phyloP scores from a whole-genome alignment of 2,113 vertebrate species.

The Atrichornis clamosus region DNA sequence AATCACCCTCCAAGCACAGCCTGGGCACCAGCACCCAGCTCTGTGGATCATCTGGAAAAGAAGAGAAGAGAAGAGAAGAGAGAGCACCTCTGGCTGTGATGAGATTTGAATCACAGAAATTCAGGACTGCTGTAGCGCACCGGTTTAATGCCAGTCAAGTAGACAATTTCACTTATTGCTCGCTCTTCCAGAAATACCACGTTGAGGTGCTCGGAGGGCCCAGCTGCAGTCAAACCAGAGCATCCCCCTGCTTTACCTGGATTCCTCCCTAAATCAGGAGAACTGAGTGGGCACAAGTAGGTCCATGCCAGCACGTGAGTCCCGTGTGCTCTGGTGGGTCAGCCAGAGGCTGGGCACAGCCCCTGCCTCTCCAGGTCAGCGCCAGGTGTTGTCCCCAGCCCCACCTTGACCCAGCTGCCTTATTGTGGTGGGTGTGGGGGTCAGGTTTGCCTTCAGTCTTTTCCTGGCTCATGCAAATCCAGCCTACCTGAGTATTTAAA shows the following conservation, averaged over 20 bases:
- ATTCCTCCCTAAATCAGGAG: neutral
- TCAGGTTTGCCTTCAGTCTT: neutral
- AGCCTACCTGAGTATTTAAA: neutral
- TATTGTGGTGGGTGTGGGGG: neutral
- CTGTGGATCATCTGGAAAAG: neutral
- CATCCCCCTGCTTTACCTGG: neutral
- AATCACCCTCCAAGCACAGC: neutral
- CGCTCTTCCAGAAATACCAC: neutral
- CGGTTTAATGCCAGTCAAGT: neutral
- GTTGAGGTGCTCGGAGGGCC: neutral
- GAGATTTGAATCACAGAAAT: neutral
- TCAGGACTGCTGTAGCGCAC: neutral
- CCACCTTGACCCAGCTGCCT: neutral
- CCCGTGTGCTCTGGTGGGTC: rapidly evolving
- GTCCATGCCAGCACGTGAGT: rapidly evolving
- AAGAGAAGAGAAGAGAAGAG: neutral
- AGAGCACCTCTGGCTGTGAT: neutral
- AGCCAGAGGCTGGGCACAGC: rapidly evolving
- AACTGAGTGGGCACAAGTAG: neutral
- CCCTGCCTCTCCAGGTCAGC: rapidly evolving
- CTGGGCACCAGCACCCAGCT: neutral
- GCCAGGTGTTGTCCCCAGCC: neutral
- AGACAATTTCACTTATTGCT: neutral
- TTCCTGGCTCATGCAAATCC: neutral
- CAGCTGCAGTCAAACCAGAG: neutral